Evolutionary conservation across 1,140 invertebrate species (phyloP).

Genomic region (Macrobrachium nipponense): DNA sequence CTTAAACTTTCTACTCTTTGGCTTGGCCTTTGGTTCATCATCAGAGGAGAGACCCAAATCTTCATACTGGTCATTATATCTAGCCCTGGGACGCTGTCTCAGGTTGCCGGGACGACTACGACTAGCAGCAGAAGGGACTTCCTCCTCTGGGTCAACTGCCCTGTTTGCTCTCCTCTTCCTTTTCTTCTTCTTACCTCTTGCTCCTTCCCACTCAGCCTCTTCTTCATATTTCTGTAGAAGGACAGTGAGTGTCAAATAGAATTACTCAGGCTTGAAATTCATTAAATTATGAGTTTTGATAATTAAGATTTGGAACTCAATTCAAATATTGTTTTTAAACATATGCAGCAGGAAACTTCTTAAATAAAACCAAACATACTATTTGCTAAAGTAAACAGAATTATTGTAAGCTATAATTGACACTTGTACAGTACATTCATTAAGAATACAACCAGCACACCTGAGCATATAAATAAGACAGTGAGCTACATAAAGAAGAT

Average conservation of each 20-base stretch:
- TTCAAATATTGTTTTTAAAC: not conserved
- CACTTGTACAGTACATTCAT: too few species aligned
- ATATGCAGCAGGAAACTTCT: too few species aligned
- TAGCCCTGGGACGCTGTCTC: constrained; percentile 41
- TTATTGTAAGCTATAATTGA: too few species aligned
- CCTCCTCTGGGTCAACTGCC: constrained; percentile 44
- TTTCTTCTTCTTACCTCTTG: constrained; percentile 52
- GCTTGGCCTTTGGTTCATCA: constrained; percentile 39
- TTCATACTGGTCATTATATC: constrained; percentile 47
- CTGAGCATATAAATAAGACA: too few species aligned
- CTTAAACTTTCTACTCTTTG: constrained; percentile 28
- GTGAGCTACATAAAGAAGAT: too few species aligned
- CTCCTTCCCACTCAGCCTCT: constrained; percentile 53
- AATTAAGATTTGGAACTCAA: too few species aligned
- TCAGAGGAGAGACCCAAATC: constrained; percentile 46
- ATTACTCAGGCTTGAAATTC: not conserved
- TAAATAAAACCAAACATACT: too few species aligned
- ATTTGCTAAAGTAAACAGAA: too few species aligned
- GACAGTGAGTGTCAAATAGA: not conserved
- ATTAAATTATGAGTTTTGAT: not conserved
- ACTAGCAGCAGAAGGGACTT: constrained; percentile 14
- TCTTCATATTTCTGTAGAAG: constrained; percentile 48
- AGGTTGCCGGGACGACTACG: constrained; percentile 44
- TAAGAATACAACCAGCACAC: too few species aligned
- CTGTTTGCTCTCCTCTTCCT: constrained; percentile 30